Conservation (phyloP, 2,797 vertebrate genomes). For the Lateolabrax maculatus region DNA sequence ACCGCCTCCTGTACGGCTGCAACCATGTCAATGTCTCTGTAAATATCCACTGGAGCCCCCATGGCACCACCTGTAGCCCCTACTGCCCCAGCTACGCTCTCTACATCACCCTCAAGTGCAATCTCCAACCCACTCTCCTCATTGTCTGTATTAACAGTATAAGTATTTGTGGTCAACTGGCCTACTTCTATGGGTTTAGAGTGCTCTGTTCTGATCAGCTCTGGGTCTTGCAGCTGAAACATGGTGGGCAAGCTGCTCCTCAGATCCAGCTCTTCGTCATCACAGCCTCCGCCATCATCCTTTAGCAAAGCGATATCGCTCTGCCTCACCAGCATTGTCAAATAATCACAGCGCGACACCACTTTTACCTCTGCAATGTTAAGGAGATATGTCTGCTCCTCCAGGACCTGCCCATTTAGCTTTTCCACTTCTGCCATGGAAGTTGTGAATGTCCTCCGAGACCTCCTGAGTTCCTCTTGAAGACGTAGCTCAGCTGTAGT, state of each 20-base stretch:
- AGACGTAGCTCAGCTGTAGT: constrained; percentile 90
- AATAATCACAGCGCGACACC: constrained; percentile 95
- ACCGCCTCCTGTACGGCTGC: constrained; percentile 83
- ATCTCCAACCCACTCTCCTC: constrained; percentile 72
- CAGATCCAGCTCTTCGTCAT: constrained; percentile 92
- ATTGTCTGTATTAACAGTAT: constrained; percentile 89
- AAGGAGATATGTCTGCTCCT: constrained; percentile 95
- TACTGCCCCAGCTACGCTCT: constrained; percentile 34
- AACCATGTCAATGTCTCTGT: constrained; percentile 88
- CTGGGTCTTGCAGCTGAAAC: constrained; percentile 93
- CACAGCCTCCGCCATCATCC: constrained; percentile 81
- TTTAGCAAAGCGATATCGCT: constrained; percentile 93
- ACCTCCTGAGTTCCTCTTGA: constrained; percentile 92
- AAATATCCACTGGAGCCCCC: constrained; percentile 78
- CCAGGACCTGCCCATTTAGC: constrained; percentile 91
- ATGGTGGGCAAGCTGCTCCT: constrained; percentile 87
- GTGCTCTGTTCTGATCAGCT: constrained; percentile 89
- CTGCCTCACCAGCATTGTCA: constrained; percentile 94
- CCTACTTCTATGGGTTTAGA: constrained; percentile 90
- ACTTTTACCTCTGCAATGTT: constrained; percentile 96
- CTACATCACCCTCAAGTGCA: constrained; percentile 63
- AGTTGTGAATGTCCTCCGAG: constrained; percentile 90
- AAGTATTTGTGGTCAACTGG: constrained; percentile 89
- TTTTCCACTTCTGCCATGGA: constrained; percentile 95
- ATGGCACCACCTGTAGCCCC: constrained; percentile 55